Evolutionary conservation across 2,888 invertebrate species (phyloP).

Genomic region (Schizaphis graminum): DNA sequence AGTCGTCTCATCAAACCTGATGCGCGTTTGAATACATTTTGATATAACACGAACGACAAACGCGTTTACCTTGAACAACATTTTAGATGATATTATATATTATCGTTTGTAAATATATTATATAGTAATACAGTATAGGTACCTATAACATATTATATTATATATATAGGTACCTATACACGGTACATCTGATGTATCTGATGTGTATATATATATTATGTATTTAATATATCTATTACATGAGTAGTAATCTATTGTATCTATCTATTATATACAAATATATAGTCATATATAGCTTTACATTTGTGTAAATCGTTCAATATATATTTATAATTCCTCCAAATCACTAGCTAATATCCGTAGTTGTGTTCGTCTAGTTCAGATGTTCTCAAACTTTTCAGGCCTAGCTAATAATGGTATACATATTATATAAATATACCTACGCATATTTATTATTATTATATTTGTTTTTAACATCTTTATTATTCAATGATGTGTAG

Average conservation of each 20-base stretch:
- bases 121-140: no score
- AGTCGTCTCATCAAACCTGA: background rate
- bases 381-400: no score
- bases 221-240: background rate
- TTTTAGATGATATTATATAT: background rate
- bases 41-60: background rate
- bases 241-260: background rate
- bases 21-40: background rate
- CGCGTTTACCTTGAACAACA: conserved; percentile 21
- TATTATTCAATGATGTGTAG: background rate
- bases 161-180: background rate
- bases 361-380: background rate
- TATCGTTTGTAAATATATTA: background rate
- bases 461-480: background rate
- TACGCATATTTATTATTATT: no score
- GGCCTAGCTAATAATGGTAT: no score
- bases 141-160: background rate
- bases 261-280: background rate
- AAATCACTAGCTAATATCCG: background rate
- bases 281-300: background rate
- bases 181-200: background rate
- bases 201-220: background rate
- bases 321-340: background rate
- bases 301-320: background rate
- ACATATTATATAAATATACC: no score